Evolutionary conservation across 2,888 invertebrate species (phyloP), one percentile per base, ranked within the genome.

Genomic region (Endomychus coccineus): DNA sequence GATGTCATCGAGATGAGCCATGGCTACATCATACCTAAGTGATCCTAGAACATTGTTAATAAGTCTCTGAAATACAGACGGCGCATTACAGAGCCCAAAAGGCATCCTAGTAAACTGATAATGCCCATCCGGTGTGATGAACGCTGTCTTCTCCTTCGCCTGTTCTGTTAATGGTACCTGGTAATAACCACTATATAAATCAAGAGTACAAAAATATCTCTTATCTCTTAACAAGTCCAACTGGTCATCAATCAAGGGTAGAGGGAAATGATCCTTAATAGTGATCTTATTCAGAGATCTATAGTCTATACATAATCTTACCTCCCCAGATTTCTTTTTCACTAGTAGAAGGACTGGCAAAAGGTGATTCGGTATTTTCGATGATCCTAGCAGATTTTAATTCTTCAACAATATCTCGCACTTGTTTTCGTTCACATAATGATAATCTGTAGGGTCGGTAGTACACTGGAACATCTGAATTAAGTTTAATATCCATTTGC

Each of bases 161-260:
- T 19, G 6, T 6, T 19, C 21, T 7, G 21, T n/a, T 7, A 19
- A 7, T 19, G 21, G 21, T 2, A 42, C 21, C 16, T 42, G 39
- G 11, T 37, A 22, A 29, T 42, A 40, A 2, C 36, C 39, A 4
- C 16, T 16, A 1, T 12, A 3, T 12, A 42, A 17, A 24, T 42
- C 42, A 9, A 42, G 21, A 7, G 16, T 23, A 7, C 25, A 40
- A 23, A 32, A 42, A 6, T 6, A 9, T 11, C 11, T 5, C 6
- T 15, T 6, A 14, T 29, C 14, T 5, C 6, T 4, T 6, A 29
- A 10, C 5, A 13, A 6, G 14, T 29, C 29, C 6, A 29, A 5
- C 14, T 29, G 12, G 10, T 29, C 29, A 6, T 29, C 29, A 6
- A 29, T 29, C 5, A 5, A 10, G 4, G 29, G 29, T 6, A 29